phyloP scores from a whole-genome alignment of 2,888 invertebrate genomes.

The Heliothis peltigera region DNA sequence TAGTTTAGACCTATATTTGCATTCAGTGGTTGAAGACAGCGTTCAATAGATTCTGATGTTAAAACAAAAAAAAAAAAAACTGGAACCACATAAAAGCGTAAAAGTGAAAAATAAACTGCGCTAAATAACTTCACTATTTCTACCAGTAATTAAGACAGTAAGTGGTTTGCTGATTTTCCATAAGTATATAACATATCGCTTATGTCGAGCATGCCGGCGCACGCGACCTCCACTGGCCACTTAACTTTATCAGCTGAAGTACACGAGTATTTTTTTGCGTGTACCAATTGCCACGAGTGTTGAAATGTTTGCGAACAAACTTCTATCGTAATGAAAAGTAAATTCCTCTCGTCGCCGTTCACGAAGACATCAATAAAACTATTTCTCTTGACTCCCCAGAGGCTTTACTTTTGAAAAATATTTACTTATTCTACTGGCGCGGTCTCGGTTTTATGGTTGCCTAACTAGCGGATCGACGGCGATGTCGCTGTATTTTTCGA shows the following conservation, averaged over 20 bases:
- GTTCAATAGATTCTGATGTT: too few species aligned
- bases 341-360: slow-evolving; percentile 75
- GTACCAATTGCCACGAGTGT: slow-evolving; percentile 67
- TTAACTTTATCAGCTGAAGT: slow-evolving; percentile 53
- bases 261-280: slow-evolving; percentile 59
- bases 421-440: slow-evolving; percentile 74
- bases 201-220: slow-evolving; percentile 33
- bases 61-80: neutral
- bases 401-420: slow-evolving; percentile 76
- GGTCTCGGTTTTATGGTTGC: slow-evolving; percentile 62
- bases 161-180: slow-evolving; percentile 33
- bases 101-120: slow-evolving; percentile 2
- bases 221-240: slow-evolving; percentile 39
- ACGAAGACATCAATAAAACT: slow-evolving; percentile 84
- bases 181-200: slow-evolving; percentile 6
- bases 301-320: slow-evolving; percentile 84
- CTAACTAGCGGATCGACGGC: slow-evolving; percentile 59
- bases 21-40: too few species aligned
- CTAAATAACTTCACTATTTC: neutral
- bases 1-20: too few species aligned
- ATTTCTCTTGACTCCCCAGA: slow-evolving; percentile 73
- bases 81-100: neutral
- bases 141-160: slow-evolving; percentile 34
- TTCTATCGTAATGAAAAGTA: slow-evolving; percentile 87
- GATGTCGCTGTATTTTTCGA: slow-evolving; percentile 57